These are phyloP conservation scores for Cheilosia variabilis DNA, from an alignment of 2,888 invertebrate genomes.

Conservation along the genomic window DNA sequence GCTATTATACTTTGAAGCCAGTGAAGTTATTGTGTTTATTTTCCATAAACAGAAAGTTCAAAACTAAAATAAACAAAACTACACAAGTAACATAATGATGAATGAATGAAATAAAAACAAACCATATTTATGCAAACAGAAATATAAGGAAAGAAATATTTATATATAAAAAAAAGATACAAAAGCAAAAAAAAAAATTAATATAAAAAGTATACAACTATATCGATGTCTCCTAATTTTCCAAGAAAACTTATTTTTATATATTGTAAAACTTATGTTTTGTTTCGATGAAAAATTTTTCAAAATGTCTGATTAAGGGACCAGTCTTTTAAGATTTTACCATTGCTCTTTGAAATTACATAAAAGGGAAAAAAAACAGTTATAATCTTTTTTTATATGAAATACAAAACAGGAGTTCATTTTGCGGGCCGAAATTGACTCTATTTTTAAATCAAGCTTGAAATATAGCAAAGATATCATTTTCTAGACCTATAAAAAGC, in stretches of 20 bases:
- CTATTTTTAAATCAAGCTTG: not conserved
- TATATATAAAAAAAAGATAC: constrained; percentile 76
- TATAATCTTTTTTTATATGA: not conserved
- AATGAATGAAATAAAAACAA: constrained; percentile 15
- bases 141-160: constrained; percentile 27
- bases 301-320: constrained; percentile 84
- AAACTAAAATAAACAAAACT: constrained; percentile 31
- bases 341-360: constrained; percentile 81
- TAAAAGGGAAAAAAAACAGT: too few relatives aligned
- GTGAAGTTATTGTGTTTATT: constrained; percentile 11
- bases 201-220: constrained; percentile 71
- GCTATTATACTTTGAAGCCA: constrained; percentile 1
- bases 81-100: not conserved
- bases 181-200: constrained; percentile 45
- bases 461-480: not conserved
- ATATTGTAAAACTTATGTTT: constrained; percentile 74
- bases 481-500: not conserved
- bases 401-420: not conserved
- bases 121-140: constrained; percentile 32
- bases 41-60: constrained; percentile 57
- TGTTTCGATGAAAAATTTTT: constrained; percentile 80
- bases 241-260: constrained; percentile 70
- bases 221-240: constrained; percentile 75
- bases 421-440: constrained; percentile 31
- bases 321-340: constrained; percentile 84